Evolutionary conservation across 2,797 vertebrate genomes (phyloP).

Genomic region (Sciurus carolinensis): DNA sequence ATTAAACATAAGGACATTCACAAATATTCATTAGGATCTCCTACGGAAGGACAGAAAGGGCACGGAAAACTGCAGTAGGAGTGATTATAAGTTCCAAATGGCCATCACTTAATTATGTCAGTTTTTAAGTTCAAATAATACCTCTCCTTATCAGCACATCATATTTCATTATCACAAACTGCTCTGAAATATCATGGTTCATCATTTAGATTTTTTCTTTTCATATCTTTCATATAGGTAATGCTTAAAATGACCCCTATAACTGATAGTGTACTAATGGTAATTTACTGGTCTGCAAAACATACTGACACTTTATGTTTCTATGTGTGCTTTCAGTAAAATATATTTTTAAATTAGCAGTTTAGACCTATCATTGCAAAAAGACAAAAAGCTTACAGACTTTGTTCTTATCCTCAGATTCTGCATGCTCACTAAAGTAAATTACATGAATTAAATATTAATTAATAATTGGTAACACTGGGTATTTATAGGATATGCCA

Average conservation of each 20-base stretch:
- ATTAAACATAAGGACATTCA: background rate
- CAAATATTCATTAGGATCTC: background rate
- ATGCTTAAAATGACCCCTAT: background rate
- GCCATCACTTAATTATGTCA: slow-evolving; percentile 43
- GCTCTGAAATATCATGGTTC: slow-evolving; percentile 19
- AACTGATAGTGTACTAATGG: background rate
- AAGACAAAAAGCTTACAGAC: background rate
- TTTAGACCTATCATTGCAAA: slow-evolving; percentile 31
- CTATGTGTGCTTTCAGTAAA: background rate
- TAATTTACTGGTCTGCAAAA: background rate
- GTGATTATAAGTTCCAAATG: slow-evolving; percentile 56
- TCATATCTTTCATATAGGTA: background rate
- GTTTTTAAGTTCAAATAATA: slow-evolving; percentile 55
- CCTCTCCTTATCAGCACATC: slow-evolving; percentile 26
- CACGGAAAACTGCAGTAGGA: background rate
- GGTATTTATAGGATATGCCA: background rate
- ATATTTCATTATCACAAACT: slow-evolving; percentile 52
- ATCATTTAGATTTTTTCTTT: background rate
- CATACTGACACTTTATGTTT: background rate
- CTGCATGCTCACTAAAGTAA: background rate
- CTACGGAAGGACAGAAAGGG: background rate
- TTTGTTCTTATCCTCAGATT: slow-evolving; percentile 9
- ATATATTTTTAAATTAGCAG: background rate
- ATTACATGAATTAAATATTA: background rate
- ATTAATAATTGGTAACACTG: background rate